A percentile compares a stretch with the other conserved stretches of the same genome.
phyloP scores from a whole-genome alignment of 2,113 vertebrate species.

The Erythrocercus mccallii region DNA sequence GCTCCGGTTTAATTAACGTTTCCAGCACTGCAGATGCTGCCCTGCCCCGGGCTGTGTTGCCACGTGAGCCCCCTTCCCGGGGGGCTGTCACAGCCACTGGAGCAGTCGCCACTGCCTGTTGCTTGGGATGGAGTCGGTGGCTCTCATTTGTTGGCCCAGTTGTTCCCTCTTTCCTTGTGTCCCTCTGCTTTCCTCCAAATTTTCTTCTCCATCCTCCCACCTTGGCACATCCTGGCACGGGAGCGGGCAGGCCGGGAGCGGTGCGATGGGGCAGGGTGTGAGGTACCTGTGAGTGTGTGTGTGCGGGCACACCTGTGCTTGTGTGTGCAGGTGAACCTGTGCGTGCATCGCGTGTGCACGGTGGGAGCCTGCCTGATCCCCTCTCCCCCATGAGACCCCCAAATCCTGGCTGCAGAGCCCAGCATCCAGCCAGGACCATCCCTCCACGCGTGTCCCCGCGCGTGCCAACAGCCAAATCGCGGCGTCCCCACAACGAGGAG shows the following conservation, averaged over 20 bases:
- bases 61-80: background rate
- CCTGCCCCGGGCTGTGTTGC: conserved; percentile 10
- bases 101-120: background rate
- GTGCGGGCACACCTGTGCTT: background rate
- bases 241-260: accelerated
- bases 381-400: accelerated
- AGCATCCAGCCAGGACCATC: background rate
- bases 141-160: background rate
- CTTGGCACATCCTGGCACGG: background rate
- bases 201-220: background rate
- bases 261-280: background rate
- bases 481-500: background rate
- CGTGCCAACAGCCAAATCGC: accelerated
- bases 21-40: conserved; percentile 47
- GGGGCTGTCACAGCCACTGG: background rate
- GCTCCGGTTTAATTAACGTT: conserved; percentile 49
- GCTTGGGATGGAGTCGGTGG: background rate
- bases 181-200: accelerated
- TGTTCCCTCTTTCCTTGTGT: accelerated
- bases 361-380: background rate
- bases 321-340: accelerated
- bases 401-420: background rate
- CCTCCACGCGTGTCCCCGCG: accelerated
- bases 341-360: accelerated
- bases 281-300: accelerated